Evolutionary conservation across 2,113 vertebrate species (phyloP).

Genomic region (Oryzias javanicus): DNA sequence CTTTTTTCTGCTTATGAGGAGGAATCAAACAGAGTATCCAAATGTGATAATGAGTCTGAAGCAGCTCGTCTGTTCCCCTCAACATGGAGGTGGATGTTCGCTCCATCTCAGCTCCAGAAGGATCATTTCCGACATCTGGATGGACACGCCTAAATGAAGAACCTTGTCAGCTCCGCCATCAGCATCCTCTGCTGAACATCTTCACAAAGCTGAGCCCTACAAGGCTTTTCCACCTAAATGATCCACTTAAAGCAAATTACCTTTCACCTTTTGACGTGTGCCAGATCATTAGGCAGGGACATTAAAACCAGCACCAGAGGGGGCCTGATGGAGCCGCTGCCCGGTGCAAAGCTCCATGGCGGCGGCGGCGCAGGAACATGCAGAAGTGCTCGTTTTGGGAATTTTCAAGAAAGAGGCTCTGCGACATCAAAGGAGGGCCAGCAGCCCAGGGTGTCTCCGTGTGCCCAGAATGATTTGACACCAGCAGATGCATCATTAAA

Average conservation of each 20-base stretch:
- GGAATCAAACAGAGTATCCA: conserved; percentile 42
- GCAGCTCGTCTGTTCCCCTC: conserved; percentile 62
- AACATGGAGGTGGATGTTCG: conserved; percentile 61
- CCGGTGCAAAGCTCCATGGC: conserved; percentile 61
- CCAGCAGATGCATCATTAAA: conserved; percentile 82
- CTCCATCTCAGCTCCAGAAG: conserved; percentile 59
- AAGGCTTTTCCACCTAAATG: conserved; percentile 78
- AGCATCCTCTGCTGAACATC: conserved; percentile 28
- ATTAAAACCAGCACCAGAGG: conserved; percentile 82
- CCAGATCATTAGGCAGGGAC: conserved; percentile 83
- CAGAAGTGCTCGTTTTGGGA: conserved; percentile 36
- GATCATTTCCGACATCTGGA: conserved; percentile 60
- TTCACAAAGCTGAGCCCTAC: conserved; percentile 65
- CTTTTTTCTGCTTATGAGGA: conserved; percentile 73
- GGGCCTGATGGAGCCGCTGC: conserved; percentile 73
- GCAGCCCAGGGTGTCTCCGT: conserved; percentile 74
- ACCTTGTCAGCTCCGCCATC: conserved; percentile 33
- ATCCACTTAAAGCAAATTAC: conserved; percentile 84
- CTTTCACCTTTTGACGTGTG: conserved; percentile 80
- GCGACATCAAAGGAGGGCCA: conserved; percentile 74
- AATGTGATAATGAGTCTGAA: conserved; percentile 70
- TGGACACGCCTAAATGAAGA: conserved; percentile 16
- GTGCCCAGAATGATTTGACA: conserved; percentile 81
- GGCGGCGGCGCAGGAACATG: conserved; percentile 31
- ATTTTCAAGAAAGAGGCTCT: conserved; percentile 49